These are phyloP conservation scores for Euthynnus affinis DNA, from an alignment of 2,797 vertebrate species.

Conservation along the genomic window DNA sequence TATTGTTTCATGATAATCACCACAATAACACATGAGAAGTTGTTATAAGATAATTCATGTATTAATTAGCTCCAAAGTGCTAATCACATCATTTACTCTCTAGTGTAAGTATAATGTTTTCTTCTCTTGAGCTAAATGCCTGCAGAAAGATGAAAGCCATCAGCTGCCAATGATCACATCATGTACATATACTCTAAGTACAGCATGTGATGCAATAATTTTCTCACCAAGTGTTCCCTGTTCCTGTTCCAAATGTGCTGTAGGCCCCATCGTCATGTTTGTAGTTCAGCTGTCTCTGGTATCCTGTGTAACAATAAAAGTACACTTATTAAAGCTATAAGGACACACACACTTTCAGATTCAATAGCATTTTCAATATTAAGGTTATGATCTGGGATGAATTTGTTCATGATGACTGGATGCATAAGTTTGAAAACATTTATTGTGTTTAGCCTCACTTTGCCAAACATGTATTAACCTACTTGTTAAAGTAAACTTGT, in stretches of 20 bases:
- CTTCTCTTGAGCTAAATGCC: background rate
- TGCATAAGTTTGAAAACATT: no score
- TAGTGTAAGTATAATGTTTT: background rate
- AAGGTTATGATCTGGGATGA: background rate
- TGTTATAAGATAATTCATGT: background rate
- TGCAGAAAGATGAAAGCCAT: no score
- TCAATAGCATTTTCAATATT: background rate
- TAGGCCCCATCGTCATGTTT: conserved; percentile 81
- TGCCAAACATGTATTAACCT: no score
- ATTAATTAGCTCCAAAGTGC: background rate
- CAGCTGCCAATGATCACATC: background rate
- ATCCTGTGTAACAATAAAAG: conserved; percentile 75
- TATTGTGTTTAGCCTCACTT: no score
- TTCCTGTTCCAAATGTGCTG: conserved; percentile 84
- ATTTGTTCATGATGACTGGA: background rate
- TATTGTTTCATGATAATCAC: background rate
- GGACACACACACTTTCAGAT: background rate
- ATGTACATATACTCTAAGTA: no score
- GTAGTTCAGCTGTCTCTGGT: conserved; percentile 89
- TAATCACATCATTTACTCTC: background rate
- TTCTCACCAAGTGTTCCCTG: conserved; percentile 88
- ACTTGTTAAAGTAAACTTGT: no score
- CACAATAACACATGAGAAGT: background rate
- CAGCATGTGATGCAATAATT: background rate
- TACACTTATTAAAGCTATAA: rapidly evolving